Base-by-base conservation (phyloP, 2,888 invertebrate genomes). In the Eudemis profundana region DNA sequence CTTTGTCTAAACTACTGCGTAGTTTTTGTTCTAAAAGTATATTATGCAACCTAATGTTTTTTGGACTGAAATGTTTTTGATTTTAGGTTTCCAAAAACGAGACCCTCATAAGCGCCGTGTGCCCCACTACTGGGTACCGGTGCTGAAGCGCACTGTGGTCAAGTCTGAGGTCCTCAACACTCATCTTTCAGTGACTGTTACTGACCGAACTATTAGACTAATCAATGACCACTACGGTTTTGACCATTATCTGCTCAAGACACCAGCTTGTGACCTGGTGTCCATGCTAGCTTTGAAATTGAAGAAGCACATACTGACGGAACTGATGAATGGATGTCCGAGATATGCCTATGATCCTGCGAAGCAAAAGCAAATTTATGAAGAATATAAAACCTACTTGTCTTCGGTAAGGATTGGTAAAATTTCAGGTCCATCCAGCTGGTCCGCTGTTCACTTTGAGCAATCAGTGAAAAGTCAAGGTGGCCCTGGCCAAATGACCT, bases 191-290 rank as follows among this genome's bases (percentile, higher is more conserved):
- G 94, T 98, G 0, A 93, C 95, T 4, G 95, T 98, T 0, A 99
- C 99, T 5, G 93, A 95, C 63, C 93, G 98, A 73, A 95, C 98
- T 0, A 93, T 98, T 61, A 92, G 94, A 72, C 93, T 98, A 70
- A 98, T 99, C 70, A 96, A 99, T 88, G 94, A 97, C 71, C 94
- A 96, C 79, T 96, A 96, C 89, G 99, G 99, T 7, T 96, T 99
- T 77, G 99, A 99, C 90, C 95, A 96, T 84, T 99, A 99, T 87
- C 92, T 99, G 76, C 93, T 99, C 19, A 96, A 98, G 95, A 98
- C 98, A 10, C 95, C 95, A 68, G 98, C 99, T 10, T 97, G 97
- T 84, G 98, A 99, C 88, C 91, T 99, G 62, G 95, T 95, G 74
- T 98, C 98, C 0, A 89, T 95, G 77, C 87, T 99, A 72, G 98